Evolutionary conservation across 2,113 vertebrate genomes (phyloP), one percentile per base, ranked within the genome.

Genomic region (Cavia porcellus): DNA sequence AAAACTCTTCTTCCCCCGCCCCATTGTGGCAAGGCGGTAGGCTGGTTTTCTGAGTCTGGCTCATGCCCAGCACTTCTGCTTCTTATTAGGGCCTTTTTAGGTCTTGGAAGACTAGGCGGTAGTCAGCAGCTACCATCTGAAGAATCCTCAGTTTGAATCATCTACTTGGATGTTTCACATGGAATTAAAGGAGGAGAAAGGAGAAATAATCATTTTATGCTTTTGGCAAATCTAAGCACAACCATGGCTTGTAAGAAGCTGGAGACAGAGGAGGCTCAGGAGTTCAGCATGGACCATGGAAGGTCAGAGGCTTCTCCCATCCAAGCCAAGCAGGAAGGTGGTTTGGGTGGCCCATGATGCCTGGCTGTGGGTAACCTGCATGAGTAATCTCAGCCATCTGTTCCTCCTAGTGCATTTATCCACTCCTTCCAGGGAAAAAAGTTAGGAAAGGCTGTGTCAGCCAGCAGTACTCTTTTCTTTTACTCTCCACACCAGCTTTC

Each of bases 331-430:
- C 13, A 81, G 25, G n/a, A 28, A 42, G 55, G 32, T 50, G 35
- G 59, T 0, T 4, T 0, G 1, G 55, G 11, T 0, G 70, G 68
- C 2, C 45, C 24, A 0, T 0, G 25, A 3, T 20, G 59, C 52
- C n/a, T 13, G 59, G 70, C 52, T 55, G 52, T 92, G 77, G 47
- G 28, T 7, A 32, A 38, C 92, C 35, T 80, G 55, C 38, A 20
- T 0, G 11, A 10, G 35, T 28, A 17, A 35, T 30, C 52, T 5
- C 1, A 12, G 17, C 35, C 3, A 17, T 45, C 59, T 0, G 9
- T 2, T 61, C 72, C 14, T n/a, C 38, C 45, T 52, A 19, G 66
- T 59, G 50, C 47, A 55, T 47, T 50, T 50, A 45, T 47, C 19
- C 22, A 22, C 11, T 45, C 42, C 30, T 14, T 5, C 9, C 15